Evolutionary conservation across 2,113 vertebrate species (phyloP).

Genomic region (Pseudolaguvia tuberculata): DNA sequence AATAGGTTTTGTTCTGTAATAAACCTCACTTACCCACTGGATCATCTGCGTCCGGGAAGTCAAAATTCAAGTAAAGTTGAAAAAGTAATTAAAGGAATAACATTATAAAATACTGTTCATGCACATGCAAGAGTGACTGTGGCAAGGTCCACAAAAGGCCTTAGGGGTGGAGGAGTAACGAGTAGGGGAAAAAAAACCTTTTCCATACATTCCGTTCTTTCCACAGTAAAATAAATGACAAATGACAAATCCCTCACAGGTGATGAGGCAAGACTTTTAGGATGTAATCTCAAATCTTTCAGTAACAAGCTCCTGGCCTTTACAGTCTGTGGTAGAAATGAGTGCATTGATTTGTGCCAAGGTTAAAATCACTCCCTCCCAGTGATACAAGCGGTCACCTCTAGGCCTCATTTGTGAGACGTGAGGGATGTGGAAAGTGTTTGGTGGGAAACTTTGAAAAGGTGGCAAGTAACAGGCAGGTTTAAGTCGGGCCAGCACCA

Average conservation of each 20-base stretch:
- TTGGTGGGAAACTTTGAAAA: constrained; percentile 35
- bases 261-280: constrained; percentile 27
- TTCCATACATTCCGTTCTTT: constrained; percentile 35
- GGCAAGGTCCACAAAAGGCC: constrained; percentile 41
- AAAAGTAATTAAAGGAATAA: constrained; percentile 12
- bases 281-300: constrained; percentile 27
- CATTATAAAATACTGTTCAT: constrained; percentile 13
- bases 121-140: constrained; percentile 36
- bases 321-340: constrained; percentile 1
- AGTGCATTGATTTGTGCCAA: constrained; percentile 12
- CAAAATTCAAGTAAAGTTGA: constrained; percentile 25
- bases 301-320: constrained; percentile 13
- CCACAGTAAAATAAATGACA: constrained; percentile 26
- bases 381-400: constrained; percentile 16
- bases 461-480: constrained; percentile 21
- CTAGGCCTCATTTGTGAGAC: background rate
- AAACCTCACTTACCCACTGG: constrained; percentile 64
- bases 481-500: constrained; percentile 18
- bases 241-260: constrained; percentile 35
- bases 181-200: constrained; percentile 37
- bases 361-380: constrained; percentile 23
- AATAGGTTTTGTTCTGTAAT: background rate
- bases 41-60: constrained; percentile 54
- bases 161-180: constrained; percentile 19
- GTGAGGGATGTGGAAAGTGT: constrained; percentile 29